Base-by-base conservation (phyloP, 2,888 invertebrate species). In the Eupithecia dodoneata region DNA sequence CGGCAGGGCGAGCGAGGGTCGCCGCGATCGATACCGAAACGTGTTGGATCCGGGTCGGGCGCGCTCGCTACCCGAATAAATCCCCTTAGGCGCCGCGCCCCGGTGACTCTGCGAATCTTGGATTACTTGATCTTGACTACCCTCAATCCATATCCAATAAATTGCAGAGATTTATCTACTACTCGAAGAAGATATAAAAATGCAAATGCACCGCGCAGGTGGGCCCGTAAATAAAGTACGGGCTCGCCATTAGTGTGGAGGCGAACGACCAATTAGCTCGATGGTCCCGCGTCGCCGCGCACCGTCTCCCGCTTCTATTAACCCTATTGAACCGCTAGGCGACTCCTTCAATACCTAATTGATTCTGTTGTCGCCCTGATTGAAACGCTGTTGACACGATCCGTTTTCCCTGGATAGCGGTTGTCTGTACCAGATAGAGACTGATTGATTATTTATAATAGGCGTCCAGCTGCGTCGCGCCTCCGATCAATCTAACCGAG, bases 241-340 rank as follows among this genome's bases (percentile, higher is more conserved):
- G 83, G 81, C 78, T 81, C 80, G 78, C 81, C 78, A 87, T 85
- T 85, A 84, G 81, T 79, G 83, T 83, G 75, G 82, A 84, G 83
- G 83, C 86, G 83, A 85, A 84, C 87, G 85, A 83, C 83, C 88
- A 90, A 91, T 91, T 90, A 89, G 85, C 82, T 85, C 79, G 84
- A 88, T 88, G 88, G 85, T 85, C 85, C 82, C 84, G 87, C 83
- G 86, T 82, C 82, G 83, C 84, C 82, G 79, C 82, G 81, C 59
- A 65, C 82, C 85, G 86, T 82, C 85, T 85, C 86, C 82, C 86
- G 84, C 82, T 85, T 86, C 86, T 85, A 87, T 91, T 91, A 88
- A 91, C 89, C 88, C 84, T 81, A 79, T 85, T 83, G 86, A 83
- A 88, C 87, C 87, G 86, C 80, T 80, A 74, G 75, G 82, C 79